A percentile compares a stretch with the other conserved stretches of the same genome.
Conservation (phyloP, 2,113 vertebrate species). For the Meleagris gallopavo region DNA sequence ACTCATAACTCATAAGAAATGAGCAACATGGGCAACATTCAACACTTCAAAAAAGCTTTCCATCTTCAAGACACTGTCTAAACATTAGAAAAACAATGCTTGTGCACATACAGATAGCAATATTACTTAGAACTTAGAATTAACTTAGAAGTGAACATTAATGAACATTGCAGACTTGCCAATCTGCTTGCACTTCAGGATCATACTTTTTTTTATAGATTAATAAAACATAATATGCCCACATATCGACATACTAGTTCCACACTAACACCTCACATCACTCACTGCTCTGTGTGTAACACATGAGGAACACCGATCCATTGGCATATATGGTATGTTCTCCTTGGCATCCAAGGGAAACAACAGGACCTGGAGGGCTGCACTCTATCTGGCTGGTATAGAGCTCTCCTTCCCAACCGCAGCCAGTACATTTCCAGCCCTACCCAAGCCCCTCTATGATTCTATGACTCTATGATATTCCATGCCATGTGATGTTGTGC, state of each 20-base stretch:
- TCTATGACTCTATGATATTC: too few species aligned
- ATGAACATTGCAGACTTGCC: not conserved
- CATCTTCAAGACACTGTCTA: not conserved
- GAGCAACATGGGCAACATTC: not conserved
- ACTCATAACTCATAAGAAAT: not conserved
- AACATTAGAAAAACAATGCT: not conserved
- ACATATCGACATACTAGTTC: not conserved
- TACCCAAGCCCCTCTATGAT: too few species aligned
- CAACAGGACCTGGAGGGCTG: not conserved
- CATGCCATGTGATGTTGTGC: too few species aligned
- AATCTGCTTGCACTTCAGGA: slow-evolving; percentile 8
- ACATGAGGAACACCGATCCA: not conserved
- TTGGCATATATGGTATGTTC: not conserved
- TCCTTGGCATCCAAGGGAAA: not conserved
- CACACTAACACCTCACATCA: not conserved
- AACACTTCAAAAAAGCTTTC: not conserved
- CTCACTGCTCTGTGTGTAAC: not conserved
- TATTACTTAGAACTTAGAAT: not conserved
- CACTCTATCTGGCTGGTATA: not conserved
- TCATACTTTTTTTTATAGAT: not conserved
- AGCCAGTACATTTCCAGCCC: not conserved
- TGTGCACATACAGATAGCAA: not conserved
- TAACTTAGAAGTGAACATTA: not conserved
- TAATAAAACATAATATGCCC: not conserved
- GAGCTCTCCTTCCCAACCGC: not conserved